Percentiles rank a stretch among this genome's conserved stretches.
phyloP scores from a whole-genome alignment of 1,140 invertebrate genomes.

The Bradynema listronoti region DNA sequence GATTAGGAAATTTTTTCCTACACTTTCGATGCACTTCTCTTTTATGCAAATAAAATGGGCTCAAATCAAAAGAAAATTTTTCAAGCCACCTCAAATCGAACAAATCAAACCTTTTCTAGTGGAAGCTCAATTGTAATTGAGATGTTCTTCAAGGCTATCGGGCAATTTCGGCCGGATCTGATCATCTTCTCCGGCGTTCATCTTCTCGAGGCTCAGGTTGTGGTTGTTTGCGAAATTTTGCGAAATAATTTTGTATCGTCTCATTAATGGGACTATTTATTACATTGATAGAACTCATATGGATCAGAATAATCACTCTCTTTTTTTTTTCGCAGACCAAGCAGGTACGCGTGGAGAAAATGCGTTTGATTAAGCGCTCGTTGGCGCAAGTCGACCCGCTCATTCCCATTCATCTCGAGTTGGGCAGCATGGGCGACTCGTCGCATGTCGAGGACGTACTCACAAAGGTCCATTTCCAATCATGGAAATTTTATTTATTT shows the following conservation, averaged over 20 bases:
- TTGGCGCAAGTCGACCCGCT: constrained; percentile 50
- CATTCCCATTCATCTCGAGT: constrained; percentile 60
- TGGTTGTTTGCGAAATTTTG: constrained; percentile 5
- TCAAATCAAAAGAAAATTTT: too few relatives aligned
- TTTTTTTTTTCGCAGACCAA: constrained; percentile 25
- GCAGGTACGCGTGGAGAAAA: constrained; percentile 56
- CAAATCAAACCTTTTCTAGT: constrained; percentile 29
- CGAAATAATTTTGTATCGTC: not conserved
- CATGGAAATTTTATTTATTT: not conserved
- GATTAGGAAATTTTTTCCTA: constrained; percentile 2
- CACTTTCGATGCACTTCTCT: constrained; percentile 33
- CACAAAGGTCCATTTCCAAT: constrained; percentile 50
- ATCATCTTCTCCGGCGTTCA: constrained; percentile 61
- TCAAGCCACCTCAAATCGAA: not conserved
- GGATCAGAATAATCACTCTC: not conserved
- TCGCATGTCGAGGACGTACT: constrained; percentile 57
- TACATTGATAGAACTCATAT: not conserved
- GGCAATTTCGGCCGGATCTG: constrained; percentile 58
- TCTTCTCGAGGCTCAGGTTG: constrained; percentile 58
- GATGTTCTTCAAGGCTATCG: constrained; percentile 59
- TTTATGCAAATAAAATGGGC: not conserved
- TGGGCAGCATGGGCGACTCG: constrained; percentile 60
- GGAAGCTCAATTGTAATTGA: constrained; percentile 57
- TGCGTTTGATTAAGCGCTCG: constrained; percentile 52
- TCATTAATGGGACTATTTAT: constrained; percentile 1